These are phyloP conservation scores for Phocoena phocoena DNA, from an alignment of 2,113 vertebrate genomes.

Conservation along the genomic window DNA sequence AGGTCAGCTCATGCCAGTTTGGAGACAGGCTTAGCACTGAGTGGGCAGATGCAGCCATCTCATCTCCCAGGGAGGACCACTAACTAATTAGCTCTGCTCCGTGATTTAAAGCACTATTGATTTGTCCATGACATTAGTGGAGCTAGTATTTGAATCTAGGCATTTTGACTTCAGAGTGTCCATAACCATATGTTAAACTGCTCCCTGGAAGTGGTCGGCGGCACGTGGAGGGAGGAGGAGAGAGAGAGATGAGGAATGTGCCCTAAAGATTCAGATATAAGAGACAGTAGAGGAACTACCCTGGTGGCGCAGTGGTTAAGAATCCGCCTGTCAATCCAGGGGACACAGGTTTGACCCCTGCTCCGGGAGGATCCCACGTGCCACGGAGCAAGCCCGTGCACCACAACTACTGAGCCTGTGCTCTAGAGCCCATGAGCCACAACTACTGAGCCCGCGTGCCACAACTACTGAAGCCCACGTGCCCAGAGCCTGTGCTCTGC, in stretches of 20 bases:
- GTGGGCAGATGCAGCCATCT: not conserved
- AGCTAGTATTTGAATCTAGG: not conserved
- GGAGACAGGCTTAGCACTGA: not conserved
- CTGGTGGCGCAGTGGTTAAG: no score
- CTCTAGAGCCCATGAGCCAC: no score
- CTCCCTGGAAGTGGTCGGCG: not conserved
- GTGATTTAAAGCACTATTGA: not conserved
- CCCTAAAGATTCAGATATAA: not conserved
- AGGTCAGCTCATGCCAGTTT: not conserved
- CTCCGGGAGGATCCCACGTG: no score
- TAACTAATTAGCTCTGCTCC: not conserved
- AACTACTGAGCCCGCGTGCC: no score
- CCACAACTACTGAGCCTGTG: no score
- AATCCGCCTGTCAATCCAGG: no score
- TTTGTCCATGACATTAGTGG: not conserved
- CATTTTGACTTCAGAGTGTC: not conserved
- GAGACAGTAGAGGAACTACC: not conserved
- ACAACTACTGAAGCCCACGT: no score
- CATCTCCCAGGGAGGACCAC: not conserved
- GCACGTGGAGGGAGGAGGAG: not conserved
- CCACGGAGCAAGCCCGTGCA: rapidly evolving
- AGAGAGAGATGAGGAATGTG: not conserved
- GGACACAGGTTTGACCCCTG: no score
- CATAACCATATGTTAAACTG: not conserved
- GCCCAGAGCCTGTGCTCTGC: no score